Conservation (phyloP, 2,888 invertebrate genomes). For the Metalampra italica region DNA sequence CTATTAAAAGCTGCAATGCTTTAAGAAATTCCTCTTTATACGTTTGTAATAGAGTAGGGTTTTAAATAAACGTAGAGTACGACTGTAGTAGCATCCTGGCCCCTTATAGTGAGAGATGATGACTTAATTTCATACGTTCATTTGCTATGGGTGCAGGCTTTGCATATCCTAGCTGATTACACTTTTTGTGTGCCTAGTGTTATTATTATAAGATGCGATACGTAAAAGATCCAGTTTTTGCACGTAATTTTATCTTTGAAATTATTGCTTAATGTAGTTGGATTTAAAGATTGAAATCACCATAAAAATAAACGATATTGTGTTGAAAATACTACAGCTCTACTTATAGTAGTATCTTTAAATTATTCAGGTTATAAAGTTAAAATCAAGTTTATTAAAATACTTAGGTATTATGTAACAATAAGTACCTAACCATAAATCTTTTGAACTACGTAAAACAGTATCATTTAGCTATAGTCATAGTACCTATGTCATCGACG, state of each 20-base stretch:
- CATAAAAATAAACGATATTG: not conserved
- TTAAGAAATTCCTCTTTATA: not conserved
- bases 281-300: not conserved
- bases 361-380: no score
- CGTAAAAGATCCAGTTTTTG: not conserved
- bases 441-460: no score
- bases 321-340: no score
- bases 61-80: not conserved
- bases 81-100: constrained; percentile 18
- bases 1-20: constrained; percentile 21
- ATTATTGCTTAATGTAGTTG: not conserved
- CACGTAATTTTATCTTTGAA: not conserved
- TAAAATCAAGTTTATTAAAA: no score
- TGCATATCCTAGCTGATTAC: constrained; percentile 12
- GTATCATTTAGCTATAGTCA: no score
- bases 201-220: constrained; percentile 6
- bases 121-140: constrained; percentile 61
- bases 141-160: constrained; percentile 42
- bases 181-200: constrained; percentile 5
- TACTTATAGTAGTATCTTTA: no score
- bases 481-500: no score
- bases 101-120: constrained; percentile 58
- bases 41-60: not conserved
- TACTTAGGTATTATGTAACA: no score
- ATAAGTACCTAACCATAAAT: no score